Evolutionary conservation across 2,113 vertebrate genomes (phyloP).

Genomic region (Sturnira hondurensis): DNA sequence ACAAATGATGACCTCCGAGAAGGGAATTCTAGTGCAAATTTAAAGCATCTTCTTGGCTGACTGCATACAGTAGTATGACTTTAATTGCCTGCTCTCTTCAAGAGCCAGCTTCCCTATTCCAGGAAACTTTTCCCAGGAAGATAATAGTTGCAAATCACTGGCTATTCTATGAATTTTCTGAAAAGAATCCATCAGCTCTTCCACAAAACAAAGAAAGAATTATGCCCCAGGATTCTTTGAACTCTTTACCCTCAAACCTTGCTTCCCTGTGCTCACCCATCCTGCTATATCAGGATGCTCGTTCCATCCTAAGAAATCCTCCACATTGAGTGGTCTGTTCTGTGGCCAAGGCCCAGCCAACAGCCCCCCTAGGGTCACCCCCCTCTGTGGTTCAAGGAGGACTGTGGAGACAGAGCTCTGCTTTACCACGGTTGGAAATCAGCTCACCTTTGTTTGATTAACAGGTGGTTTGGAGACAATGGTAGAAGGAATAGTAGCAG

Average conservation of each 20-base stretch:
- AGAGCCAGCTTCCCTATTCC: background rate
- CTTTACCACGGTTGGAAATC: background rate
- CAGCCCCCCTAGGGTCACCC: accelerated
- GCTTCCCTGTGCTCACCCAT: background rate
- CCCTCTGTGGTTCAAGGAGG: background rate
- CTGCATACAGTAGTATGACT: background rate
- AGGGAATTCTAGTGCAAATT: background rate
- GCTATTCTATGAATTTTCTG: background rate
- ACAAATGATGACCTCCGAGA: background rate
- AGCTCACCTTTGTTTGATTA: background rate
- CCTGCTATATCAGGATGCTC: background rate
- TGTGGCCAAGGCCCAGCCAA: background rate
- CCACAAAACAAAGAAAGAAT: background rate
- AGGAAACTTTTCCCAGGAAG: background rate
- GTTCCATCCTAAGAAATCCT: background rate
- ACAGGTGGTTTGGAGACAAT: background rate
- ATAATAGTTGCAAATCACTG: background rate
- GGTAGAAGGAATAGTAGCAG: background rate
- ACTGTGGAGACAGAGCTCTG: background rate
- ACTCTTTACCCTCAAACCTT: background rate
- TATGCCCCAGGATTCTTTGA: background rate
- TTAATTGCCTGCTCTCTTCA: background rate
- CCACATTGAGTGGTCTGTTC: background rate
- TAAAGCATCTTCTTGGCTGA: background rate
- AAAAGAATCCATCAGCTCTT: background rate